Evolutionary conservation across 2,888 invertebrate species (phyloP), one percentile per base, ranked within the genome.

Genomic region (Drosophila tanythrix): DNA sequence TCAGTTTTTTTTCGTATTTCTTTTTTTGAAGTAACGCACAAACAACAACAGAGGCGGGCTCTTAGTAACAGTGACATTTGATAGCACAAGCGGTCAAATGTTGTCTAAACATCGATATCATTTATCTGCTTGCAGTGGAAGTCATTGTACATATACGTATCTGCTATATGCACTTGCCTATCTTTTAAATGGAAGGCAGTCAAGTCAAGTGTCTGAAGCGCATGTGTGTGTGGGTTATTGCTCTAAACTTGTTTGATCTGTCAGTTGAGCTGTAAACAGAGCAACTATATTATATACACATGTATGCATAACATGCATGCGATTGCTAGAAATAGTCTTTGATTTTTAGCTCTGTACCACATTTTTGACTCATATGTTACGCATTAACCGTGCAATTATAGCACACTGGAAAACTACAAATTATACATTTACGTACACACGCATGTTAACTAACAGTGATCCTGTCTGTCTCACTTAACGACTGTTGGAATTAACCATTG

Each of bases 21-120:
- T 21, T 46, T 48, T 84, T 65, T 70, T 75, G 74, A 76, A 60
- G 68, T 73, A 58, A 48, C 50, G 55, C 59, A 70, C 38, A 72
- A 25, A 18, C 25, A 35, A 18, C 25, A 18, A 27, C 25, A 27
- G 11, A 18, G 25, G 25, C 25, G 36, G n/a, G 36, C 27, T 15
- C n/a, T 43, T 38, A 55, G 59, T 31, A 48, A 62, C 64, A 65
- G 71, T 90, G 90, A 83, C 90, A 90, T 88, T 90, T 89, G 86
- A 90, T 88, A 89, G 70, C 67, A 53, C 75, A 75, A 74, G 72
- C 86, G 90, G 88, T 88, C 90, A 84, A 79, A 86, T 88, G 71
- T 59, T 70, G 69, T 56, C 79, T 55, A 80, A 64, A 57, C 81
- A 51, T 58, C 55, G 64, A 77, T 78, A 78, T 78, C 65, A 68